Base-by-base conservation (phyloP, 2,113 vertebrate species). In the Lophura nycthemera region DNA sequence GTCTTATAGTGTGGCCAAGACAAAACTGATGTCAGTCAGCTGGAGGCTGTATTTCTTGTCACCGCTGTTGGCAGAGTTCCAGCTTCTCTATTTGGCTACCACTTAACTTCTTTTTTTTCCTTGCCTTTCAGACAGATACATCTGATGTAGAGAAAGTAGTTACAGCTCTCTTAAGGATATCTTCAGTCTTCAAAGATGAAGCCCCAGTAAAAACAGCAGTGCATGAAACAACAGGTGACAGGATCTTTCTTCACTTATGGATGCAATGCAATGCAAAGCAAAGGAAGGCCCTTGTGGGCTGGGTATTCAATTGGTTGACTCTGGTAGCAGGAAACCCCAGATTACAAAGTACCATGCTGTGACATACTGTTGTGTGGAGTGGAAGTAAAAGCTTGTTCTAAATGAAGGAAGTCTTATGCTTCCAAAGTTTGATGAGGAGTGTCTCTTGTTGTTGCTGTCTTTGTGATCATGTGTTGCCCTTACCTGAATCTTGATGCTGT, bases 111-210 rank as follows among this genome's bases (percentile, higher is more conserved):
- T 40, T 85, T 42, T 19, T 9, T 13, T 15, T 15, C 3, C 4
- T 54, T 36, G 10, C 90, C 21, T 79, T 96, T 83, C 84, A 99
- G 99, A 98, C 98, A 85, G 99, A 99, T 52, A 98, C 98, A 36
- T 94, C 98, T 5, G 98, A 99, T 42, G 97, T 98, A 6, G 94
- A 98, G 50, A 99, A 98, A 95, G 98, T 98, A 56, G 99, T 98
- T 8, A 98, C 97, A 40, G 97, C 98, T 56, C 99, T 99, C 76
- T 96, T 99, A 77, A 99, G 99, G 96, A 98, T 99, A 93, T 98
- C 99, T 0, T 99, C 99, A 0, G 98, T 99, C 92, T 99, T 98
- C 96, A 99, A 98, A 94, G 99, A 99, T 21, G 99, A 99, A 36
- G 93, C 97, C 24, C 65, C 98, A 6, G 98, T 99, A 54, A 98